A percentile compares a stretch with the other conserved stretches of the same genome.
Evolutionary conservation across 2,888 invertebrate species (phyloP).

Genomic region (Philonicus albiceps): DNA sequence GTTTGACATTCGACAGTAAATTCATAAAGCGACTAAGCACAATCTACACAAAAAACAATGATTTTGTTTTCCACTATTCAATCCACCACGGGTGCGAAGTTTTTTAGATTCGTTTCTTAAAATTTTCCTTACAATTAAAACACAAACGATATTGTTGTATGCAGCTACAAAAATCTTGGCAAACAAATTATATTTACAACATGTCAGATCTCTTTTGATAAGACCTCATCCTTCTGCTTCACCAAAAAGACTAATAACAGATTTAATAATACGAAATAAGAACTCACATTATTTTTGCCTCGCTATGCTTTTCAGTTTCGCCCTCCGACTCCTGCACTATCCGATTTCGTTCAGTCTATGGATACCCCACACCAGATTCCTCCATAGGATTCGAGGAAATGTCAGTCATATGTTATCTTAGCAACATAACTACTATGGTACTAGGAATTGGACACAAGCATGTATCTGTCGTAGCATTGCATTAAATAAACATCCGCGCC

Average conservation of each 20-base stretch:
- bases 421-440: neutral
- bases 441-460: neutral
- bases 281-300: neutral
- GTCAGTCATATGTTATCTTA: neutral
- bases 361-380: neutral
- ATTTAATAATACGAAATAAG: neutral
- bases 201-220: neutral
- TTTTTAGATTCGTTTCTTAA: neutral
- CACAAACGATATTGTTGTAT: neutral
- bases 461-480: neutral
- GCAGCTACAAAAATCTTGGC: neutral
- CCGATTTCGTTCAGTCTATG: neutral
- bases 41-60: neutral
- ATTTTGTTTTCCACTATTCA: neutral
- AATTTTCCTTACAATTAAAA: neutral
- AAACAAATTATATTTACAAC: no score
- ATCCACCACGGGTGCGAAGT: neutral
- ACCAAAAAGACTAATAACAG: neutral
- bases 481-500: neutral
- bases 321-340: neutral
- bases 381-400: neutral
- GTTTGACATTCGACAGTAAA: neutral
- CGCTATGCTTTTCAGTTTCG: neutral
- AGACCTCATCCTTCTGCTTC: neutral
- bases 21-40: neutral